A percentile compares a stretch with the other conserved stretches of the same genome.
Conservation (phyloP, 2,888 invertebrate genomes). For the Eristalinus sepulchralis region DNA sequence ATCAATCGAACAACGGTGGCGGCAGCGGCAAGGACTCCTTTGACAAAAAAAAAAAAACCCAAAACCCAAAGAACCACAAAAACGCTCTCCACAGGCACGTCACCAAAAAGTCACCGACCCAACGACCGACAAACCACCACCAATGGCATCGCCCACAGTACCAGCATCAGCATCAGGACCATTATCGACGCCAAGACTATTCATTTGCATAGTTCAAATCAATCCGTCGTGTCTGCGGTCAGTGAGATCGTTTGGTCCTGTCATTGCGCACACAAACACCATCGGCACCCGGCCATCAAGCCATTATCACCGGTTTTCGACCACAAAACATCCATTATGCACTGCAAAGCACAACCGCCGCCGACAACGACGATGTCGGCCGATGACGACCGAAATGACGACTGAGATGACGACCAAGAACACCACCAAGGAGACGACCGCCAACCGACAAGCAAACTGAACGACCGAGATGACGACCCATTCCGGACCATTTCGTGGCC, state of each 20-base stretch:
- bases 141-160: no score
- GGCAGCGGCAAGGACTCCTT: neutral
- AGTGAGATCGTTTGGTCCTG: slow-evolving; percentile 5
- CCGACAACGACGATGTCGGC: neutral
- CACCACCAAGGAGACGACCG: neutral
- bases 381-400: neutral
- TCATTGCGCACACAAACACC: slow-evolving; percentile 37
- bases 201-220: slow-evolving; percentile 70
- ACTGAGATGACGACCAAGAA: neutral
- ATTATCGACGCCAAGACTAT: slow-evolving; percentile 39
- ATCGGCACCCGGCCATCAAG: neutral
- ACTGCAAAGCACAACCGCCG: slow-evolving; percentile 33
- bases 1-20: neutral
- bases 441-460: no score
- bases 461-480: neutral
- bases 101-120: slow-evolving; percentile 53
- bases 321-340: slow-evolving; percentile 61
- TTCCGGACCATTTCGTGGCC: slow-evolving; percentile 10
- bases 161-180: neutral
- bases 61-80: slow-evolving; percentile 37
- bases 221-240: slow-evolving; percentile 64
- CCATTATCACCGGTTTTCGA: slow-evolving; percentile 50
- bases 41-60: neutral
- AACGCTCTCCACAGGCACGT: slow-evolving; percentile 39
- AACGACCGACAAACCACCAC: neutral